Evolutionary conservation across 2,888 invertebrate species (phyloP).

Genomic region (Lithophane leautieri): DNA sequence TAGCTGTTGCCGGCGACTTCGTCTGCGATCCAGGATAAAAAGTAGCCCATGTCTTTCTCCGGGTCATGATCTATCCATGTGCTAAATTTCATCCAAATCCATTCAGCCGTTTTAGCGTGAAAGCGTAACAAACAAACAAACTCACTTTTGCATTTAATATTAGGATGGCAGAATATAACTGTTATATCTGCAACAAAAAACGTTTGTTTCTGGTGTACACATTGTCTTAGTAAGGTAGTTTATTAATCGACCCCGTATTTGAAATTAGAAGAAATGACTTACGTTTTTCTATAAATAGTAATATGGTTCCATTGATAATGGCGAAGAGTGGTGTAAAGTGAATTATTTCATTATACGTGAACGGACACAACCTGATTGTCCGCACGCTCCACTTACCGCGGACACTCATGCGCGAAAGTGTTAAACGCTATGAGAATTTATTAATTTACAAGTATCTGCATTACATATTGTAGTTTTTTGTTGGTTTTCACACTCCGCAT

Average conservation of each 20-base stretch:
- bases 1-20: too few relatives aligned
- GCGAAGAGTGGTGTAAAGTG: constrained; percentile 68
- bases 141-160: too few relatives aligned
- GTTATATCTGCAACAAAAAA: too few relatives aligned
- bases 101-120: too few relatives aligned
- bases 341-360: constrained; percentile 77
- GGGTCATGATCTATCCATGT: too few relatives aligned
- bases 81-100: too few relatives aligned
- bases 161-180: too few relatives aligned
- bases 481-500: not conserved
- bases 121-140: too few relatives aligned
- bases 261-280: constrained; percentile 14
- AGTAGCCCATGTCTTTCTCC: too few relatives aligned
- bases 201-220: too few relatives aligned
- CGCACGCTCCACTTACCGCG: constrained; percentile 83
- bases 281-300: constrained; percentile 13
- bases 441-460: constrained; percentile 1
- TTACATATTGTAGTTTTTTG: not conserved
- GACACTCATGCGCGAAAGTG: constrained; percentile 70
- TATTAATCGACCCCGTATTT: not conserved
- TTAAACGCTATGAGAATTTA: constrained; percentile 30
- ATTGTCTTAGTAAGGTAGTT: not conserved
- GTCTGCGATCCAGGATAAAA: too few relatives aligned
- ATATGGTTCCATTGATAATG: constrained; percentile 47
- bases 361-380: constrained; percentile 90